phyloP scores from a whole-genome alignment of 2,797 vertebrate species.

The Enteromius treurensis region DNA sequence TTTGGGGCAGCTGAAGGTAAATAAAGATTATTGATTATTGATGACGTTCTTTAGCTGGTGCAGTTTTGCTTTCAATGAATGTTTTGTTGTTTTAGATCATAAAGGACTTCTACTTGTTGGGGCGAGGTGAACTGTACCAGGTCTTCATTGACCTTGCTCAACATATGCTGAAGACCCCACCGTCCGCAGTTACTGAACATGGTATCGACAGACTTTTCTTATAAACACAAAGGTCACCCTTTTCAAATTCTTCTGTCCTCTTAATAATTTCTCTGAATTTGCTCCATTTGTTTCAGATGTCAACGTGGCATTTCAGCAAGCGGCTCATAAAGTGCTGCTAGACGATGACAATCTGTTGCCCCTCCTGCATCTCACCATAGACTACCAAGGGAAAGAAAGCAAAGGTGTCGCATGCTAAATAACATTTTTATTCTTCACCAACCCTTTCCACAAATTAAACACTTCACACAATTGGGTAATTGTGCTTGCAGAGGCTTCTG shows the following conservation, averaged over 20 bases:
- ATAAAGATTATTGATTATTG: neutral
- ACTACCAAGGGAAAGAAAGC: constrained; percentile 92
- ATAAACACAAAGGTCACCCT: neutral
- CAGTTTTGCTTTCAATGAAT: neutral
- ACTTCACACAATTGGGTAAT: neutral
- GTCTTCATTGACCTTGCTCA: constrained; percentile 97
- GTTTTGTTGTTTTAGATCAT: constrained; percentile 83
- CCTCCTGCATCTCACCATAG: constrained; percentile 92
- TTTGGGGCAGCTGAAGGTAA: constrained; percentile 94
- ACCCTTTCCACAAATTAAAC: neutral
- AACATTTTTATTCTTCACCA: neutral
- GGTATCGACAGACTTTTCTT: constrained; percentile 71
- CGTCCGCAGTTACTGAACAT: constrained; percentile 94
- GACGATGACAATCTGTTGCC: constrained; percentile 98
- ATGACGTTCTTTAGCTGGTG: neutral
- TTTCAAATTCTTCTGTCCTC: neutral
- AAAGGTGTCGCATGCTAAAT: constrained; percentile 81
- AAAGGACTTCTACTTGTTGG: constrained; percentile 97
- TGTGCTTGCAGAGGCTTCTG: constrained; percentile 78
- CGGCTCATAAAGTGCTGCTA: constrained; percentile 93
- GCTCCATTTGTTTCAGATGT: constrained; percentile 80
- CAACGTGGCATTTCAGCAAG: constrained; percentile 97
- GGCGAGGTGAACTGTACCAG: constrained; percentile 96
- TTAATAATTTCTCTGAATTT: neutral
- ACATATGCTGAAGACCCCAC: constrained; percentile 96